Evolutionary conservation across 2,797 vertebrate genomes (phyloP).

Genomic region (Sorex maritimensis): DNA sequence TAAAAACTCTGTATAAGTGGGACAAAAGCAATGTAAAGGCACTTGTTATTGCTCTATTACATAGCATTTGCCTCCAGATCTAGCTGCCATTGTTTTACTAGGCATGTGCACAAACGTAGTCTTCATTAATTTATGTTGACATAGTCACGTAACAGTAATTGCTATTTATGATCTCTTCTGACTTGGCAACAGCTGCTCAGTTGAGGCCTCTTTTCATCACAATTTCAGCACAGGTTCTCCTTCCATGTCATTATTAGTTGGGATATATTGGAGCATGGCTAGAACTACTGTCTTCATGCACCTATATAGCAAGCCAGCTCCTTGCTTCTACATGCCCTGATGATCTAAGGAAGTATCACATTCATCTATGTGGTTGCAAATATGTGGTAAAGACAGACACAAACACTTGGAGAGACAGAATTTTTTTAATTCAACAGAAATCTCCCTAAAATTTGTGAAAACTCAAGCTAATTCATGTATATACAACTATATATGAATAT

Average conservation of each 20-base stretch:
- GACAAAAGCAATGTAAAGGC: conserved; percentile 22
- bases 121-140: neutral
- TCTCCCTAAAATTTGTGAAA: neutral
- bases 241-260: neutral
- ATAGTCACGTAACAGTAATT: neutral
- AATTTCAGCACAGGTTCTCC: neutral
- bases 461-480: neutral
- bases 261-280: neutral
- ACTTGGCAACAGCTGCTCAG: neutral
- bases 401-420: neutral
- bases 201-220: neutral
- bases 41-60: neutral
- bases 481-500: too few species aligned
- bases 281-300: neutral
- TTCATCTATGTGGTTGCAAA: neutral
- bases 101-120: neutral
- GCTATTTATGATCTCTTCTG: too few species aligned
- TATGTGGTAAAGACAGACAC: neutral
- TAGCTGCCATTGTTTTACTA: neutral
- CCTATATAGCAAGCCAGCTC: neutral
- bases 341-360: neutral
- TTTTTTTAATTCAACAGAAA: neutral
- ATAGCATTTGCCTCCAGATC: neutral
- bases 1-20: neutral
- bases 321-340: neutral